Conservation (phyloP, 2,888 invertebrate species). For the Abrostola triplasia region DNA sequence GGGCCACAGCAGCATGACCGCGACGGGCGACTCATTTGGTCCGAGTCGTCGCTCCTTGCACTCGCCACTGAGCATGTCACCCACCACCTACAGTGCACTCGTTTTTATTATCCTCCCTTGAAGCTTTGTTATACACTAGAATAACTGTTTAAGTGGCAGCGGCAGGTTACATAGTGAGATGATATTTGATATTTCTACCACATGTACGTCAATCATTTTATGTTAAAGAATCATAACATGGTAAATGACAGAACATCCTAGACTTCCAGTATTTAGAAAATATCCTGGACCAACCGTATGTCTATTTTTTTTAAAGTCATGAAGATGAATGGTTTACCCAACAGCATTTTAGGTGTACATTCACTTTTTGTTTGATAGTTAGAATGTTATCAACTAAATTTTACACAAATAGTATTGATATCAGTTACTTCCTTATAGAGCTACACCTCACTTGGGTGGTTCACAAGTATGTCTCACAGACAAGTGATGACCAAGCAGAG, state of each 20-base stretch:
- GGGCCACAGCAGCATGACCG: conserved; percentile 95
- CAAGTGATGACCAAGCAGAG: conserved; percentile 58
- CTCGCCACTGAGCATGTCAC: conserved; percentile 95
- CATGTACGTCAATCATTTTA: too few species aligned
- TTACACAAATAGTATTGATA: conserved; percentile 19
- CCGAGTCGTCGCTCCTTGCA: conserved; percentile 97
- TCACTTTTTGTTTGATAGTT: too few species aligned
- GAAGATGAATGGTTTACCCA: too few species aligned
- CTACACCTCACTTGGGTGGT: conserved; percentile 34
- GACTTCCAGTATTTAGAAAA: too few species aligned
- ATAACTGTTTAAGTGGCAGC: too few species aligned
- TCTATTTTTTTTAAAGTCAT: too few species aligned
- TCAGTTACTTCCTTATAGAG: conserved; percentile 24
- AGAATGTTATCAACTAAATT: conserved; percentile 14
- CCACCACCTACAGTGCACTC: conserved; percentile 89
- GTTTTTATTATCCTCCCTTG: conserved; percentile 10
- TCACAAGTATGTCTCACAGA: conserved; percentile 47
- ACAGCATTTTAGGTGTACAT: too few species aligned
- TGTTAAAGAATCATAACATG: too few species aligned
- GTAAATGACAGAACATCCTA: too few species aligned
- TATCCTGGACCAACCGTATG: too few species aligned
- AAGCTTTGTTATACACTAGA: background rate
- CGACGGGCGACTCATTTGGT: conserved; percentile 93
- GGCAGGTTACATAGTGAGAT: too few species aligned
- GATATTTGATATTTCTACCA: too few species aligned